Evolutionary conservation across 2,888 invertebrate genomes (phyloP).

Genomic region (Megastigmus dorsalis): DNA sequence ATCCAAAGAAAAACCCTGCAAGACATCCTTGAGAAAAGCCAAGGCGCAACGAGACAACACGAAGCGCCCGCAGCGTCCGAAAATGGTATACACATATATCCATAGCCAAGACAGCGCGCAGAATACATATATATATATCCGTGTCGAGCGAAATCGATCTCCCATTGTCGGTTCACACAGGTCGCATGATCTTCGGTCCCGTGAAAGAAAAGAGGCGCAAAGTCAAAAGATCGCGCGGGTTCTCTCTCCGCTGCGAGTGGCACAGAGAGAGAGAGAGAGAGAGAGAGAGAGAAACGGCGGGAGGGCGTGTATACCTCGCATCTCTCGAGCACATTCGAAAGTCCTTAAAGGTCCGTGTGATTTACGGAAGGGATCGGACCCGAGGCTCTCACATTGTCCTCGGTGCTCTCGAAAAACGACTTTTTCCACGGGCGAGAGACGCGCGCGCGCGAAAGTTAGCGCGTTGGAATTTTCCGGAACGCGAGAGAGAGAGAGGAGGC

Average conservation of each 20-base stretch:
- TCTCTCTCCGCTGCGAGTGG: not conserved
- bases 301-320: too few relatives aligned
- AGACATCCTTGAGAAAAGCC: too few relatives aligned
- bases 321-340: conserved; percentile 16
- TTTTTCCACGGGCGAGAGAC: not conserved
- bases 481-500: too few relatives aligned
- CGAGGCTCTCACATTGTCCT: not conserved
- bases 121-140: too few relatives aligned
- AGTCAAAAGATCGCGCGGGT: conserved; percentile 33
- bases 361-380: conserved; percentile 39
- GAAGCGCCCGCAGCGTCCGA: not conserved
- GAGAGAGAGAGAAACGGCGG: conserved; percentile 28
- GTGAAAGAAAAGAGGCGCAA: conserved; percentile 24
- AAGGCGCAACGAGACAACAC: too few relatives aligned
- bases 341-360: conserved; percentile 42
- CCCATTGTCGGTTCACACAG: conserved; percentile 39
- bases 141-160: conserved; percentile 48
- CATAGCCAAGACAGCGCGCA: too few relatives aligned
- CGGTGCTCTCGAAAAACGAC: conserved; percentile 9
- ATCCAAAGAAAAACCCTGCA: too few relatives aligned
- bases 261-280: not conserved
- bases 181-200: conserved; percentile 29
- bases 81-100: too few relatives aligned
- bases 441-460: not conserved
- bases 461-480: conserved; percentile 1